These are phyloP conservation scores for Heterotilapia buettikoferi DNA, from an alignment of 2,113 vertebrate species.

Conservation along the genomic window DNA sequence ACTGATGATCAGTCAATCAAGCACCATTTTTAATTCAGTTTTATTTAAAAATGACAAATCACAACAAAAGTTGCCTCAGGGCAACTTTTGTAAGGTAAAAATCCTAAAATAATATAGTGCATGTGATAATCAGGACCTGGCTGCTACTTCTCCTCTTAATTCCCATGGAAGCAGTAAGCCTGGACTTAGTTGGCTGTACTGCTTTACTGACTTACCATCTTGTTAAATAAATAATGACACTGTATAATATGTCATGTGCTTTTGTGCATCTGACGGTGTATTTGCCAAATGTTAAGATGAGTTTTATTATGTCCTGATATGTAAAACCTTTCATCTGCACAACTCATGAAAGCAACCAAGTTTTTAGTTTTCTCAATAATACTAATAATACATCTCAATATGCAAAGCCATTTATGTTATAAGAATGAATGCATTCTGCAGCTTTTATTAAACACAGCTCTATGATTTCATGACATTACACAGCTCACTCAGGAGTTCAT, in stretches of 20 bases:
- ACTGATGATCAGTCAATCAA: not conserved
- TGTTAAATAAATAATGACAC: not conserved
- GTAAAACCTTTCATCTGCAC: not conserved
- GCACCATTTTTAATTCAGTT: not conserved
- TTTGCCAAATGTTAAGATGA: not conserved
- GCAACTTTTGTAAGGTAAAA: not conserved
- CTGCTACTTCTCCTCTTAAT: not conserved
- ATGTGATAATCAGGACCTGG: not conserved
- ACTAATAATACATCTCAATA: not conserved
- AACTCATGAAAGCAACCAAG: not conserved
- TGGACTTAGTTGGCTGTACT: not conserved
- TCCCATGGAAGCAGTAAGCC: not conserved
- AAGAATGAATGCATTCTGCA: not conserved
- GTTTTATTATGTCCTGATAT: fast-evolving
- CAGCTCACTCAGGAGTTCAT: not conserved
- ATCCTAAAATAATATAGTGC: not conserved
- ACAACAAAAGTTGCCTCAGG: fast-evolving
- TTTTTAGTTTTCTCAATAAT: not conserved
- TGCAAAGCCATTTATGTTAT: fast-evolving
- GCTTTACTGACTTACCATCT: not conserved
- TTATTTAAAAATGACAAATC: not conserved
- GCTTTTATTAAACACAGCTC: not conserved
- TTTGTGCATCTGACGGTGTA: not conserved
- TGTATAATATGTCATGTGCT: not conserved
- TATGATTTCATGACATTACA: not conserved